These are phyloP conservation scores for Theocolax elegans DNA, from an alignment of 1,140 invertebrate genomes.

Conservation along the genomic window DNA sequence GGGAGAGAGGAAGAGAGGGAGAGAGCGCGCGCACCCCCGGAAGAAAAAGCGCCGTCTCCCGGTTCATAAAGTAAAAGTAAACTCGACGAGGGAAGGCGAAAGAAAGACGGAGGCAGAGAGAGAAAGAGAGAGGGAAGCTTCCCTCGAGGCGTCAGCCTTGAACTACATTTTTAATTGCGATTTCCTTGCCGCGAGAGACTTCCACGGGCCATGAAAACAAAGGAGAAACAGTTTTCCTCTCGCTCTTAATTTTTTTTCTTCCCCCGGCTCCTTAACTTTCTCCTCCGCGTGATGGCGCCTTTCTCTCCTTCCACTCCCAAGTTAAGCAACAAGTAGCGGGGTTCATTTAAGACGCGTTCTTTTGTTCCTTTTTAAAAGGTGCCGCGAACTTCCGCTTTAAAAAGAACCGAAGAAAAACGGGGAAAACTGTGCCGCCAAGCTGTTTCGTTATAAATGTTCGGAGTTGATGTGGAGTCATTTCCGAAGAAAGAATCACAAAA, in stretches of 20 bases:
- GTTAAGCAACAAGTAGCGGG: slow-evolving; percentile 68
- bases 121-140: slow-evolving; percentile 39
- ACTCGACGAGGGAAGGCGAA: slow-evolving; percentile 32
- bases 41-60: slow-evolving; percentile 20
- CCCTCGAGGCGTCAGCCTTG: slow-evolving; percentile 59
- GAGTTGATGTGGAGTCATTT: background rate
- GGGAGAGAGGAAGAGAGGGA: no score
- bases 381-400: slow-evolving; percentile 60
- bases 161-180: slow-evolving; percentile 68
- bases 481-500: no score
- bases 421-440: slow-evolving; percentile 45
- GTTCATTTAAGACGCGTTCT: slow-evolving; percentile 69
- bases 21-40: slow-evolving; percentile 4
- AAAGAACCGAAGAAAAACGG: slow-evolving; percentile 16
- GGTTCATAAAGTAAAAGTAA: slow-evolving; percentile 46
- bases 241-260: slow-evolving; percentile 14
- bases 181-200: slow-evolving; percentile 47
- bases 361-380: slow-evolving; percentile 66
- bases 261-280: slow-evolving; percentile 27
- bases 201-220: slow-evolving; percentile 59
- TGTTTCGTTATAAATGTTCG: slow-evolving; percentile 3
- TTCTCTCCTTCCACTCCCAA: slow-evolving; percentile 41
- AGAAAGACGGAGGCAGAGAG: slow-evolving; percentile 36
- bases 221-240: slow-evolving; percentile 63
- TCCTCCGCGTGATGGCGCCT: slow-evolving; percentile 33